Evolutionary conservation across 2,797 vertebrate genomes (phyloP), one percentile per base, ranked within the genome.

Genomic region (Pterois miles): DNA sequence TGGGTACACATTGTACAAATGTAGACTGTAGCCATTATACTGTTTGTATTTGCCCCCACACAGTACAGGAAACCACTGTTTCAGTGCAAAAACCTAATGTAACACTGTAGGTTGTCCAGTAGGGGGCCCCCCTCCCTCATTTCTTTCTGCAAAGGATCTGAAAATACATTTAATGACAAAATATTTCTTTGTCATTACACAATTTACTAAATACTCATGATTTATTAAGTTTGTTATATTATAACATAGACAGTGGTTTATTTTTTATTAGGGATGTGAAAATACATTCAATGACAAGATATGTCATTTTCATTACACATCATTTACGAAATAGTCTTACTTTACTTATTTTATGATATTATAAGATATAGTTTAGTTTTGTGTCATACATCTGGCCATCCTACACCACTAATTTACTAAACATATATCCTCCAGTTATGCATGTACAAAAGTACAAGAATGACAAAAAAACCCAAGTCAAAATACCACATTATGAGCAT

Each of bases 71-170:
- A 58, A 16, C 22, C 7, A 62, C 13, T 12, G 9, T 18, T 53
- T 52, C 20, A n/a, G 1, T 29, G 4, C 8, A 11, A 2, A 16
- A 43, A 36, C 12, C 12, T 62, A 16, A 40, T 57, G 89, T 65
- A 83, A 76, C 20, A 6, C 29, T 25, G 14, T 1, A 14, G 29
- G 13, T 25, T 65, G 36, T 76, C 86, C 87, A 86, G 25, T 18
- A 90, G 87, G 58, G 60, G 86, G 16, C 80, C 1, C 16, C 25
- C n/a, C 12, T 65, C n/a, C 6, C 59, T 63, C 1, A 73, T n/a
- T 46, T 72, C 2, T 64, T 9, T 23, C 2, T 16, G 11, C 13
- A 8, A 36, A 80, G 13, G 16, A 33, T 69, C 29, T 56, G 8
- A 4, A 33, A 56, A 54, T 54, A 38, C 16, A 38, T 25, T 54